Evolutionary conservation across 2,113 vertebrate genomes (phyloP).

Genomic region (Nothoprocta pentlandii): DNA sequence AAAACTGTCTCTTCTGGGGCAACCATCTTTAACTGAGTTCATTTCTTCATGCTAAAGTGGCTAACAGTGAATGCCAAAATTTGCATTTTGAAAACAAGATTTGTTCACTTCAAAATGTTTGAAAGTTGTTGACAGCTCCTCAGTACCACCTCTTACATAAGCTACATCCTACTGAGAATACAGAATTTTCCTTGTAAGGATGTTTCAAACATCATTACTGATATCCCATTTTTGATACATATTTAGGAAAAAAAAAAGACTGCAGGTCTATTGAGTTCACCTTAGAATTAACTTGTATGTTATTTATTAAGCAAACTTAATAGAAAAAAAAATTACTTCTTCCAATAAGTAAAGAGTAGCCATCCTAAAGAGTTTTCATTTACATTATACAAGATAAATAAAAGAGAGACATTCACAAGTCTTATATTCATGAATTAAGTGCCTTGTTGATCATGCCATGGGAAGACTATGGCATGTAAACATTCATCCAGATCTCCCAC

Average conservation of each 20-base stretch:
- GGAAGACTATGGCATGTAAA: not conserved
- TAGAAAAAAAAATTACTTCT: not conserved
- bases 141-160: slow-evolving; percentile 44
- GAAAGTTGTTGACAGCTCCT: slow-evolving; percentile 53
- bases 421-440: not conserved
- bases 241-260: not conserved
- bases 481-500: not conserved
- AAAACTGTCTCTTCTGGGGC: not conserved
- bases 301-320: not conserved
- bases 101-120: slow-evolving; percentile 23
- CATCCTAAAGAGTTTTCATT: not conserved
- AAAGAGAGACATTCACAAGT: not conserved
- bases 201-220: slow-evolving; percentile 19
- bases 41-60: not conserved
- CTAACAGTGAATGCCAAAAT: not conserved
- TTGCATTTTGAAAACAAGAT: slow-evolving; percentile 5
- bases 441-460: not conserved
- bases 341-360: not conserved
- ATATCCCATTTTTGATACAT: slow-evolving; percentile 7
- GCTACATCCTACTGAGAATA: not conserved
- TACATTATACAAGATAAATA: not conserved
- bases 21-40: not conserved
- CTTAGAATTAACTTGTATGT: not conserved
- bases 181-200: slow-evolving; percentile 39
- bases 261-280: not conserved